These are phyloP conservation scores for Chamaedrilus cognettii DNA, from an alignment of 2,888 invertebrate species.

Conservation along the genomic window DNA sequence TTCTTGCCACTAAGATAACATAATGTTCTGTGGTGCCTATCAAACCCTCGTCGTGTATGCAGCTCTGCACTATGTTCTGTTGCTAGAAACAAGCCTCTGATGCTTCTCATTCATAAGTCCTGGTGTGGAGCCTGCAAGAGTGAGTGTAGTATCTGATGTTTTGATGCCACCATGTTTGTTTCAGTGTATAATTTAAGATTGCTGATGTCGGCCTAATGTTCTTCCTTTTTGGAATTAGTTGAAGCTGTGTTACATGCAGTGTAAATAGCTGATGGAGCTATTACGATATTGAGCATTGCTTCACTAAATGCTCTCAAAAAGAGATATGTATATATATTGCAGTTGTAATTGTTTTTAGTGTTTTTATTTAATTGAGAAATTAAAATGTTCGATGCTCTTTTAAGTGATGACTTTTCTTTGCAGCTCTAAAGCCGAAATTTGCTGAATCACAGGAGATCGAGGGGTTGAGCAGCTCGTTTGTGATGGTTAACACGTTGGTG, in stretches of 20 bases:
- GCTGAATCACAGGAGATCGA: conserved; percentile 66
- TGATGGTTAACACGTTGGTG: conserved; percentile 69
- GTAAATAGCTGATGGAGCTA: too few relatives aligned
- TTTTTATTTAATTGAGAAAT: background rate
- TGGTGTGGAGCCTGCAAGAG: conserved; percentile 71
- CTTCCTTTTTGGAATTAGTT: too few relatives aligned
- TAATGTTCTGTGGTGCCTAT: too few relatives aligned
- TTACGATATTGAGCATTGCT: too few relatives aligned
- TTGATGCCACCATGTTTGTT: background rate
- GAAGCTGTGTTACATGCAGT: too few relatives aligned
- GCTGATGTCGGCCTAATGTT: too few relatives aligned
- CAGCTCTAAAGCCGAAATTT: conserved; percentile 68
- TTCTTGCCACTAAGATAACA: too few relatives aligned
- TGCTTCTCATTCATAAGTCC: conserved; percentile 70
- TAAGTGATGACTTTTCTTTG: too few relatives aligned
- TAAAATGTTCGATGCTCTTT: too few relatives aligned
- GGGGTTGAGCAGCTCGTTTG: conserved; percentile 67
- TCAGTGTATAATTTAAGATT: background rate
- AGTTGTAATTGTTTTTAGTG: background rate
- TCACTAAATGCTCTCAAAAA: too few relatives aligned
- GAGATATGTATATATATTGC: conserved; percentile 1
- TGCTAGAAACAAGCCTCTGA: conserved; percentile 65
- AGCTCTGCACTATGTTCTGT: conserved; percentile 17
- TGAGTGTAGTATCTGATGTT: conserved; percentile 38
- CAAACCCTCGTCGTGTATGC: too few relatives aligned